phyloP scores from a whole-genome alignment of 2,797 vertebrate genomes.

The Odontamblyopus rebecca region DNA sequence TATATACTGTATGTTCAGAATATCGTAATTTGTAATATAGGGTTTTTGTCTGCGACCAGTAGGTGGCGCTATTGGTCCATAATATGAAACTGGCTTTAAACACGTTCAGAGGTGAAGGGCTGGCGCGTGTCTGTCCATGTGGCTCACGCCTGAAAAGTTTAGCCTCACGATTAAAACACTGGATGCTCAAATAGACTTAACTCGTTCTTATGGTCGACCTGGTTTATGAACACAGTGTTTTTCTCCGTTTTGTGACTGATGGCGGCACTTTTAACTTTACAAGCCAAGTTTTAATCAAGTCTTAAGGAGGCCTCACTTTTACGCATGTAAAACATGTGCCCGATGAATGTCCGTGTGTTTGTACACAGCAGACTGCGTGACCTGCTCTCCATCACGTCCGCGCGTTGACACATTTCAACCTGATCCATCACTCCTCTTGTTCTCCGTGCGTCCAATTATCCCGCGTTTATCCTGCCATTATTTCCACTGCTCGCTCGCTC shows the following conservation, averaged over 20 bases:
- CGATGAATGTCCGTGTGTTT: constrained; percentile 24
- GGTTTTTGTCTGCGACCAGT: constrained; percentile 22
- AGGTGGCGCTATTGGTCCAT: constrained; percentile 64
- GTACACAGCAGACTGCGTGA: constrained; percentile 42
- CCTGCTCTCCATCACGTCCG: constrained; percentile 45
- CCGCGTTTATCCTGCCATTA: constrained; percentile 75
- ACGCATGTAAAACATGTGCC: constrained; percentile 31
- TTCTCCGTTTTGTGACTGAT: neutral
- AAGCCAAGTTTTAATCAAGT: neutral
- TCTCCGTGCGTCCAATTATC: constrained; percentile 84
- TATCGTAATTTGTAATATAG: too few relatives aligned
- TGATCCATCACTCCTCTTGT: constrained; percentile 70
- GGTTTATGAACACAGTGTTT: neutral
- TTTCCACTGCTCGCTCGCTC: constrained; percentile 46
- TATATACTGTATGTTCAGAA: too few relatives aligned
- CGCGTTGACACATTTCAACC: constrained; percentile 58
- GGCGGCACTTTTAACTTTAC: neutral
- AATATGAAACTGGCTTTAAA: constrained; percentile 6
- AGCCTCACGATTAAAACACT: neutral
- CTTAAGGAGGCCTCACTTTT: constrained; percentile 1
- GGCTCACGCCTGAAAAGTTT: neutral
- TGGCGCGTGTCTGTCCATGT: constrained; percentile 13
- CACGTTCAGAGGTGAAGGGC: constrained; percentile 11
- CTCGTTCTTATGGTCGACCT: neutral
- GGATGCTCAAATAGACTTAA: neutral